A percentile compares a stretch with the other conserved stretches of the same genome.
These are phyloP conservation scores for Danio albolineatus DNA, from an alignment of 2,797 vertebrate genomes.

Conservation along the genomic window DNA sequence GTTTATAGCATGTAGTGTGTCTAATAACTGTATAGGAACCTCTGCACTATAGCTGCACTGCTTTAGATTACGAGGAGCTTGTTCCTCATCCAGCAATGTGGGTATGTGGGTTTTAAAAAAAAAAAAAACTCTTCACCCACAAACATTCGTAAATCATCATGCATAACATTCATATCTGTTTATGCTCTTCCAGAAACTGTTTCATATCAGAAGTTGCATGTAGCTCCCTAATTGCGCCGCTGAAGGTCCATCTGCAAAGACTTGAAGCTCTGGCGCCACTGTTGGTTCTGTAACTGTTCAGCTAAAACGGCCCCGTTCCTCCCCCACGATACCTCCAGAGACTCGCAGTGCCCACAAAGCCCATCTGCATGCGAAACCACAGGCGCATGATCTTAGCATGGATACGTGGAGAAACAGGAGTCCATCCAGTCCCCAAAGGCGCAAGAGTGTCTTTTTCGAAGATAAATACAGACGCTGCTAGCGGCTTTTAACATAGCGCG, in stretches of 20 bases:
- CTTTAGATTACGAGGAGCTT: slow-evolving; percentile 1
- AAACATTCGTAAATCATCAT: slow-evolving; percentile 34
- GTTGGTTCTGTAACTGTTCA: slow-evolving; percentile 30
- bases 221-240: slow-evolving; percentile 30
- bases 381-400: slow-evolving; percentile 17
- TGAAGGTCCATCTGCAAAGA: slow-evolving; percentile 49
- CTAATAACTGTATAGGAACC: not conserved
- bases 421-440: slow-evolving; percentile 25
- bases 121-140: not conserved
- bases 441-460: slow-evolving; percentile 40
- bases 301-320: slow-evolving; percentile 29
- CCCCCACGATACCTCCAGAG: slow-evolving; percentile 41
- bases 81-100: not conserved
- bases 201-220: slow-evolving; percentile 39
- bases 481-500: slow-evolving; percentile 14
- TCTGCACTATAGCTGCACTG: not conserved
- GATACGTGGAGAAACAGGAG: slow-evolving; percentile 16
- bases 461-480: slow-evolving; percentile 33
- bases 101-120: not conserved
- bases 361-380: slow-evolving; percentile 39
- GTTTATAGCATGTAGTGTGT: not conserved
- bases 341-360: slow-evolving; percentile 35
- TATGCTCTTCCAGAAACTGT: slow-evolving; percentile 34
- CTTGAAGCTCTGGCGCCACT: slow-evolving; percentile 42
- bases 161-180: slow-evolving; percentile 31